Percentiles rank a stretch among this genome's conserved stretches.
These are phyloP conservation scores for Crotalus viridis DNA, from an alignment of 2,113 vertebrate species.

Conservation along the genomic window DNA sequence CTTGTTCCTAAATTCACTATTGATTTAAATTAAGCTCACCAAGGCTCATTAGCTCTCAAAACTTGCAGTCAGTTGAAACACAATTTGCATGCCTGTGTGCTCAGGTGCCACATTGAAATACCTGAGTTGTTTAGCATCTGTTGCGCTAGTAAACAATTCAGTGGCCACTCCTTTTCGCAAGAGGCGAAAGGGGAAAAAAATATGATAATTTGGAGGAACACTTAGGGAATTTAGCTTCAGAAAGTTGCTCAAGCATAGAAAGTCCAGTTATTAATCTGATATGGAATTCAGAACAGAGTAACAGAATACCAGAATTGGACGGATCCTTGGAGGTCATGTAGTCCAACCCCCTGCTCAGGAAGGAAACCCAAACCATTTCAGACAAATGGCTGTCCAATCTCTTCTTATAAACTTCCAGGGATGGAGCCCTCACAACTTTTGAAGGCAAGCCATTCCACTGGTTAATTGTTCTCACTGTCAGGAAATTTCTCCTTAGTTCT, in stretches of 20 bases:
- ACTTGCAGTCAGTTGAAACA: not conserved
- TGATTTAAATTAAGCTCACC: conserved; percentile 62
- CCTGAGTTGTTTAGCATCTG: not conserved
- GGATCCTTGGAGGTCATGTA: no score
- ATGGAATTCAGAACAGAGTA: no score
- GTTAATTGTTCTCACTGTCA: no score
- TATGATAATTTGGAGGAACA: not conserved
- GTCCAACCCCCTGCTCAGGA: no score
- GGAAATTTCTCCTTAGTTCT: no score
- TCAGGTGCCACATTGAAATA: not conserved
- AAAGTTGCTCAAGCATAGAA: not conserved
- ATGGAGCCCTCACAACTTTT: no score
- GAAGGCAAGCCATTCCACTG: no score
- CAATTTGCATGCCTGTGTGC: not conserved
- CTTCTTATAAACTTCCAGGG: no score
- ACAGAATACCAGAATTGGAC: no score
- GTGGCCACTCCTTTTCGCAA: not conserved
- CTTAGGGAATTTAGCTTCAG: not conserved
- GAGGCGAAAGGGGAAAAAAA: no score
- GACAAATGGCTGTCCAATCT: no score
- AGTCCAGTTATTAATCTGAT: not conserved
- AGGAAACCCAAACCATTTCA: no score
- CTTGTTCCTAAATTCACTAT: conserved; percentile 52
- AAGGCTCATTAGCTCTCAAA: conserved; percentile 52
- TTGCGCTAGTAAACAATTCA: not conserved